phyloP scores from a whole-genome alignment of 53 echinoderm and acorn worm genomes.

The Patiria pectinifera region DNA sequence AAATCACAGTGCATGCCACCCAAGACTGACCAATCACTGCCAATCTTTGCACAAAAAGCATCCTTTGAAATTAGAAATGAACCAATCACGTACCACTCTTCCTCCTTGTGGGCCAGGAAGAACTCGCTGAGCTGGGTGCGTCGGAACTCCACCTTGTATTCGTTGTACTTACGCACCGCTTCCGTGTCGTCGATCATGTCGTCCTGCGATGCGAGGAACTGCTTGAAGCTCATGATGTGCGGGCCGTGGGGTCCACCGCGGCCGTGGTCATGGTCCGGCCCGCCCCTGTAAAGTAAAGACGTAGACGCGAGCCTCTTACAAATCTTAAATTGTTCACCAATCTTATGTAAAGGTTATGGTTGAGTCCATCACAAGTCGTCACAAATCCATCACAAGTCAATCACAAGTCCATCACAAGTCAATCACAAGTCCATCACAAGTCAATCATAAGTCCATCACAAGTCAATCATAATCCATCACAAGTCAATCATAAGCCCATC shows the following conservation, averaged over 20 bases:
- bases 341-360: no score
- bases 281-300: conserved; percentile 42
- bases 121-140: conserved; percentile 96
- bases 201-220: conserved; percentile 92
- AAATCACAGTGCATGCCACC: neutral
- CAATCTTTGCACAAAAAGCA: neutral
- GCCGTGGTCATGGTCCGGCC: conserved; percentile 54
- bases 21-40: neutral
- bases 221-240: conserved; percentile 96
- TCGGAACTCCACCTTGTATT: conserved; percentile 96
- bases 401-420: no score
- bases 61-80: neutral
- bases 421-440: no score
- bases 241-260: conserved; percentile 52
- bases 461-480: no score
- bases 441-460: no score
- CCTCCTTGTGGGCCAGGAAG: conserved; percentile 98
- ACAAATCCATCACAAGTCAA: no score
- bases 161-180: conserved; percentile 97
- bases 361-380: no score
- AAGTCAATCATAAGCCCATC: no score
- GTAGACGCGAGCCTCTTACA: neutral
- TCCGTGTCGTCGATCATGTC: conserved; percentile 98
- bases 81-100: conserved; percentile 88
- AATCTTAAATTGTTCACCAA: no score